Evolutionary conservation across 2,113 vertebrate genomes (phyloP).

Genomic region (Pleuronectes platessa): DNA sequence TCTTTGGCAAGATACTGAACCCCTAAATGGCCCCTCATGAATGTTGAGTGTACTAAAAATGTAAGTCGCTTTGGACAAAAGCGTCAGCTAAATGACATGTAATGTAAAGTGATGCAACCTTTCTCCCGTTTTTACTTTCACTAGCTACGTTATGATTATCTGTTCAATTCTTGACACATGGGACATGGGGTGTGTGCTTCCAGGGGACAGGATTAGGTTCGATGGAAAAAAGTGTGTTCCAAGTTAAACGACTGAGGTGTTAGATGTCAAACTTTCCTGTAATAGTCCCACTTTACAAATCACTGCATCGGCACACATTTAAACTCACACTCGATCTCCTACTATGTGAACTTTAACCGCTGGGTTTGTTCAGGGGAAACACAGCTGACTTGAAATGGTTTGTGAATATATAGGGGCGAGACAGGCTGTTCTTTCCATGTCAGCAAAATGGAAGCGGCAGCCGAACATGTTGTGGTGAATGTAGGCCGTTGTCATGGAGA

Average conservation of each 20-base stretch:
- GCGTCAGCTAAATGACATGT: no score
- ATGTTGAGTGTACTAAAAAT: no score
- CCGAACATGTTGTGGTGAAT: constrained; percentile 64
- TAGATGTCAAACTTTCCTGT: constrained; percentile 17
- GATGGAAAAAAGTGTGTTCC: neutral
- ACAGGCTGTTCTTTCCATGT: constrained; percentile 27
- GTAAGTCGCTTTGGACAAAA: no score
- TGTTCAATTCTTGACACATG: neutral
- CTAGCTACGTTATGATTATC: neutral
- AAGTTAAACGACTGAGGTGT: neutral
- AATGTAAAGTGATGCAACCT: neutral
- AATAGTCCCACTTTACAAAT: no score
- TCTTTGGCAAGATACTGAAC: no score
- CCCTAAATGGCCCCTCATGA: no score
- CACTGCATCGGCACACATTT: constrained; percentile 5
- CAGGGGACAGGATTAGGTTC: neutral
- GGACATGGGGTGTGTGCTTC: neutral
- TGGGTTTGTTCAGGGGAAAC: neutral
- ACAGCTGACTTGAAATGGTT: constrained; percentile 1
- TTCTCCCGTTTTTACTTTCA: neutral
- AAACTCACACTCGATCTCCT: neutral
- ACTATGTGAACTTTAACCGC: constrained; percentile 5
- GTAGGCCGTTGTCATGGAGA: constrained; percentile 45
- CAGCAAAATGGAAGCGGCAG: constrained; percentile 54
- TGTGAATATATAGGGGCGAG: neutral